A percentile compares a stretch with the other conserved stretches of the same genome.
Evolutionary conservation across 2,797 vertebrate species (phyloP).

Genomic region (Myotis pilosus): DNA sequence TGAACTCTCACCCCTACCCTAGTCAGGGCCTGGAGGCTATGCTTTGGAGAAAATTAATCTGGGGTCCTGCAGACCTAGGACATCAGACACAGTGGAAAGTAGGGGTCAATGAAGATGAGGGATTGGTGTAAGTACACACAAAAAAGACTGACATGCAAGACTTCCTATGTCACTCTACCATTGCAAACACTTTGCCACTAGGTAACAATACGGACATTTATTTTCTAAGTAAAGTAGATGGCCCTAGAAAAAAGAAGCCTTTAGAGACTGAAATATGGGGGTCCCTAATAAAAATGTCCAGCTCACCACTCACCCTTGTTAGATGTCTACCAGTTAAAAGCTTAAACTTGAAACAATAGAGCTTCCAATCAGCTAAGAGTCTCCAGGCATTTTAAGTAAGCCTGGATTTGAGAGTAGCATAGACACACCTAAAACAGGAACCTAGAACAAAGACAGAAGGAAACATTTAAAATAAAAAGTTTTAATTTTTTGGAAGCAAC

Average conservation of each 20-base stretch:
- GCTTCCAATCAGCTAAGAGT: no score
- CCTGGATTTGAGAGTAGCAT: neutral
- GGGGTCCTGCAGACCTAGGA: neutral
- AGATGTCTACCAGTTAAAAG: neutral
- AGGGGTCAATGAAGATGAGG: neutral
- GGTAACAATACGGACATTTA: neutral
- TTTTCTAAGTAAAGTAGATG: neutral
- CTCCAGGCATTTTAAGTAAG: neutral
- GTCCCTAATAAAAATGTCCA: neutral
- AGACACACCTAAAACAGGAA: neutral
- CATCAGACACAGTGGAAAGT: neutral
- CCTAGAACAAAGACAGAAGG: neutral
- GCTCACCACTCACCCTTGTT: neutral
- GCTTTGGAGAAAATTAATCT: neutral
- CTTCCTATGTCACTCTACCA: neutral
- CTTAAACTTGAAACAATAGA: neutral
- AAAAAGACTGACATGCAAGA: rapidly evolving
- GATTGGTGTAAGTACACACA: neutral
- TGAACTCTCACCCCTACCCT: neutral
- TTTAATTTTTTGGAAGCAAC: neutral
- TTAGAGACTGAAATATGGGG: neutral
- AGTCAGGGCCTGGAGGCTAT: neutral
- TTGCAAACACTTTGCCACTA: neutral
- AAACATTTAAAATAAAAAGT: neutral
- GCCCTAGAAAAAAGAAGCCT: neutral